phyloP scores from a whole-genome alignment of 1,140 invertebrate species.

The Ooceraea biroi region DNA sequence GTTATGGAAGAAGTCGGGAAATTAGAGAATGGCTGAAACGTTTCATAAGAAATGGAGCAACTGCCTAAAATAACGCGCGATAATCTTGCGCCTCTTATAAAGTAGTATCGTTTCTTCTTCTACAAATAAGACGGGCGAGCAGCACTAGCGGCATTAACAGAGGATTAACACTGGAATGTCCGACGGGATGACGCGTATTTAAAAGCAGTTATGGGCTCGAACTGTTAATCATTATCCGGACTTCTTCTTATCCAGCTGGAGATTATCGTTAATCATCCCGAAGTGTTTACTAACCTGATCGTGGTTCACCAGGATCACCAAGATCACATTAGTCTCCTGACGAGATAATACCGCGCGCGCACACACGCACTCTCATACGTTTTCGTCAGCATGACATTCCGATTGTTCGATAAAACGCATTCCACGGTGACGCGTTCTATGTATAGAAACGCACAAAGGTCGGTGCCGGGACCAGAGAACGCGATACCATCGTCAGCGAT shows the following conservation, averaged over 20 bases:
- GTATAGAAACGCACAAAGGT: conserved; percentile 51
- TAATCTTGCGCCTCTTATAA: neutral
- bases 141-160: neutral
- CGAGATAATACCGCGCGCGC: conserved; percentile 47
- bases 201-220: conserved; percentile 30
- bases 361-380: conserved; percentile 11
- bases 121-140: neutral
- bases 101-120: neutral
- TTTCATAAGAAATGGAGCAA: neutral
- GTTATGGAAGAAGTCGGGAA: conserved; percentile 7
- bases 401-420: conserved; percentile 62
- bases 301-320: conserved; percentile 44
- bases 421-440: conserved; percentile 43
- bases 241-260: conserved; percentile 3
- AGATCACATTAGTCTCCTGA: conserved; percentile 60
- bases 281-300: conserved; percentile 47
- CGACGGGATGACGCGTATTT: conserved; percentile 16
- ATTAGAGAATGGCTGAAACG: neutral
- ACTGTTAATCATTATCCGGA: conserved; percentile 58
- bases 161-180: neutral
- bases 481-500: conserved; percentile 39
- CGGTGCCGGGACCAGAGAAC: neutral
- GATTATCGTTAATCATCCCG: conserved; percentile 61
- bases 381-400: conserved; percentile 63
- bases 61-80: neutral